Conservation (phyloP, 2,113 vertebrate genomes). For the Sinocyclocheilus maitianheensis region DNA sequence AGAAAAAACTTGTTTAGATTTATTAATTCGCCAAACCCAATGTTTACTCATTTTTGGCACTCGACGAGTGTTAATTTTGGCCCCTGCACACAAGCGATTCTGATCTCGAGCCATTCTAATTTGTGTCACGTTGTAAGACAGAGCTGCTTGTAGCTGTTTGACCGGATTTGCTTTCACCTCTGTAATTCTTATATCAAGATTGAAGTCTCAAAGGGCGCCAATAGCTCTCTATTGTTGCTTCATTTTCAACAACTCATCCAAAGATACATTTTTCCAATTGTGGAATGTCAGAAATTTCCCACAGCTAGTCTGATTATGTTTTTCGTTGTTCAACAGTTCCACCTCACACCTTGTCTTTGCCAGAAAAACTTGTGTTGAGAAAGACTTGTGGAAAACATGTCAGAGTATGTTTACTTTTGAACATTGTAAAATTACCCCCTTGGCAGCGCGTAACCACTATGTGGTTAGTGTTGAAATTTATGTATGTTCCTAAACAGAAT, state of each 20-base stretch:
- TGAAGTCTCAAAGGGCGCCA: background rate
- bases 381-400: conserved; percentile 59
- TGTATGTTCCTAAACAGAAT: conserved; percentile 53
- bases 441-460: conserved; percentile 36
- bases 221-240: conserved; percentile 25
- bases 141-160: conserved; percentile 9
- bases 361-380: conserved; percentile 54
- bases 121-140: background rate
- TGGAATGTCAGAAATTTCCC: conserved; percentile 48
- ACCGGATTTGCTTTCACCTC: background rate
- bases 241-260: conserved; percentile 39
- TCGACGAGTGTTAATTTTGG: conserved; percentile 4
- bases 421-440: conserved; percentile 56
- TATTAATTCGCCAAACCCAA: background rate
- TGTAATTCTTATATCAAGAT: conserved; percentile 14
- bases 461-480: conserved; percentile 58
- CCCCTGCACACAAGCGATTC: conserved; percentile 10
- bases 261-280: conserved; percentile 45
- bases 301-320: conserved; percentile 45
- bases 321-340: conserved; percentile 34
- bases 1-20: background rate
- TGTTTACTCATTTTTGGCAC: conserved; percentile 9
- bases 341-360: conserved; percentile 43
- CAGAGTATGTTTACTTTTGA: conserved; percentile 61
- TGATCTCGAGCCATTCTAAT: conserved; percentile 5